Conservation (phyloP, 2,888 invertebrate genomes). For the Blera fallax region DNA sequence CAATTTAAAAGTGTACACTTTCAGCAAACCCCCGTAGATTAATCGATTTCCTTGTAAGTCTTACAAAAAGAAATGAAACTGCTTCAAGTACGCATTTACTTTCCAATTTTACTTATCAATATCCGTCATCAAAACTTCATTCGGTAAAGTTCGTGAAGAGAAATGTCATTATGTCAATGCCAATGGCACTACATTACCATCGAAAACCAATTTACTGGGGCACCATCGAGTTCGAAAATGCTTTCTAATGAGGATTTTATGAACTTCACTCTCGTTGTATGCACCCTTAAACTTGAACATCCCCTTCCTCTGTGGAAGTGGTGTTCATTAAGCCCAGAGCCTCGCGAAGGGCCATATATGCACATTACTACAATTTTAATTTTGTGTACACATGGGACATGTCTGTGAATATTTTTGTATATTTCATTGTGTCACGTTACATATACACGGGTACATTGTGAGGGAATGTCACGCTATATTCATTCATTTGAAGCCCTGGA, state of each 20-base stretch:
- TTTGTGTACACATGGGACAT: slow-evolving; percentile 38
- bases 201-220: slow-evolving; percentile 40
- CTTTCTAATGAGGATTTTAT: slow-evolving; percentile 39
- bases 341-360: not conserved
- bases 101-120: slow-evolving; percentile 5
- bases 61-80: not conserved
- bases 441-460: too few species aligned
- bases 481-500: not conserved
- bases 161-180: slow-evolving; percentile 42
- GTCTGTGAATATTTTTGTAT: slow-evolving; percentile 43
- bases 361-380: slow-evolving; percentile 43
- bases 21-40: not conserved
- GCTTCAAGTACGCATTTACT: not conserved
- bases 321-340: slow-evolving; percentile 19
- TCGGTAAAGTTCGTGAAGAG: not conserved
- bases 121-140: not conserved
- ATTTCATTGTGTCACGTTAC: slow-evolving; percentile 8
- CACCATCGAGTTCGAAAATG: slow-evolving; percentile 12
- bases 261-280: not conserved
- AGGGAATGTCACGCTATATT: slow-evolving; percentile 47
- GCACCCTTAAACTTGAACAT: not conserved
- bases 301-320: not conserved
- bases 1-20: too few species aligned
- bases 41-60: not conserved
- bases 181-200: slow-evolving; percentile 40